A percentile compares a stretch with the other conserved stretches of the same genome.
Conservation (phyloP, 2,888 invertebrate species). For the Gari tellinella region DNA sequence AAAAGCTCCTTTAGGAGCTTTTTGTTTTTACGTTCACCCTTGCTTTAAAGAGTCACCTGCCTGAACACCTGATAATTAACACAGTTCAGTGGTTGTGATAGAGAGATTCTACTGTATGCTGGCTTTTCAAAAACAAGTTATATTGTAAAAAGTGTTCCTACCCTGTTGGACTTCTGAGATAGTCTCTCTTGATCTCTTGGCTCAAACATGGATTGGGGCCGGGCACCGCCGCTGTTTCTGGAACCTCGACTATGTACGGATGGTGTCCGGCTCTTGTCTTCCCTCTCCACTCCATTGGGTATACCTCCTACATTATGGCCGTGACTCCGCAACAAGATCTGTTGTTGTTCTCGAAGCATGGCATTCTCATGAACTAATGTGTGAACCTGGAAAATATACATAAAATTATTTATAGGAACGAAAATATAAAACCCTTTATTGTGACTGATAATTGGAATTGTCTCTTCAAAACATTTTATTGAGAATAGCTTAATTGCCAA, state of each 20-base stretch:
- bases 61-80: too few species aligned
- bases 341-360: slow-evolving; percentile 58
- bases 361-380: slow-evolving; percentile 55
- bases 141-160: slow-evolving; percentile 13
- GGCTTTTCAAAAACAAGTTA: too few species aligned
- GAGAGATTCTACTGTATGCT: too few species aligned
- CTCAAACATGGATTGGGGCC: slow-evolving; percentile 84
- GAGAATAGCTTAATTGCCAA: too few species aligned
- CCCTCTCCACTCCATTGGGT: slow-evolving; percentile 48
- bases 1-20: too few species aligned
- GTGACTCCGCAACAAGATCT: slow-evolving; percentile 49
- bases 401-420: too few species aligned
- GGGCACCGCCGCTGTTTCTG: slow-evolving; percentile 60
- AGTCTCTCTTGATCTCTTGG: slow-evolving; percentile 76
- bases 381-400: slow-evolving; percentile 54
- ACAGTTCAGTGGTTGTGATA: too few species aligned
- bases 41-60: too few species aligned
- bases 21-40: too few species aligned
- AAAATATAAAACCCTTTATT: too few species aligned
- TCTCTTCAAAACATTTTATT: too few species aligned
- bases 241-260: slow-evolving; percentile 49
- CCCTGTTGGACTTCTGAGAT: slow-evolving; percentile 64
- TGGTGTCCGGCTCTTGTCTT: slow-evolving; percentile 42
- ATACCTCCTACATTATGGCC: slow-evolving; percentile 23
- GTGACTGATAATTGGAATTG: too few species aligned